These are phyloP conservation scores for Glossophaga mutica DNA, from an alignment of 2,797 vertebrate species.

Conservation along the genomic window DNA sequence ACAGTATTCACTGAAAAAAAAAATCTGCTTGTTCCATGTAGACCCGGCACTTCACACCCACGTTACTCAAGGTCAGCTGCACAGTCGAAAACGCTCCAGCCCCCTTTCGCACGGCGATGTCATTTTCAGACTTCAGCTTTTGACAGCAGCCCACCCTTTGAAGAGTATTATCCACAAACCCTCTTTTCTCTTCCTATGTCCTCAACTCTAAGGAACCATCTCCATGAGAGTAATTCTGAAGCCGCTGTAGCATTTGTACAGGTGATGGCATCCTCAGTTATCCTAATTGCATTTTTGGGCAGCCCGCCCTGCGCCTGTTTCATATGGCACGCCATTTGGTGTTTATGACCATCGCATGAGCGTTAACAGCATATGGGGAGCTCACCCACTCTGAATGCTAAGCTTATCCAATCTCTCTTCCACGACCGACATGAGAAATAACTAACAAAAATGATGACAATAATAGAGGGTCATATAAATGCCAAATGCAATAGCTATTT, in stretches of 20 bases:
- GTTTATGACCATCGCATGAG: slow-evolving; percentile 72
- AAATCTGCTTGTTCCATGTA: neutral
- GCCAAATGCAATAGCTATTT: slow-evolving; percentile 54
- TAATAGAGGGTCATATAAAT: slow-evolving; percentile 64
- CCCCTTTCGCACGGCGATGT: neutral
- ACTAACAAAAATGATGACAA: slow-evolving; percentile 64
- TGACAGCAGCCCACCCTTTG: neutral
- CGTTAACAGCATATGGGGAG: slow-evolving; percentile 51
- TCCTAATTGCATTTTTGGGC: slow-evolving; percentile 80
- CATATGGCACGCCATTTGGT: slow-evolving; percentile 78
- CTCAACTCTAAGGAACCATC: slow-evolving; percentile 62
- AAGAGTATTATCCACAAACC: neutral
- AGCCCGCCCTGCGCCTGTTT: slow-evolving; percentile 72
- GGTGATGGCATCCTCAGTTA: slow-evolving; percentile 75
- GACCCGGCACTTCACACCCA: neutral
- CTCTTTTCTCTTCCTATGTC: slow-evolving; percentile 9
- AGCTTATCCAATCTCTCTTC: slow-evolving; percentile 24
- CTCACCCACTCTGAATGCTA: slow-evolving; percentile 64
- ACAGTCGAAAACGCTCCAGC: neutral
- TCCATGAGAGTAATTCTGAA: slow-evolving; percentile 44
- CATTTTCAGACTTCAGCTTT: neutral
- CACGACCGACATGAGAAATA: slow-evolving; percentile 37
- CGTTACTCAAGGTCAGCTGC: too few species aligned
- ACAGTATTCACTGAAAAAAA: neutral
- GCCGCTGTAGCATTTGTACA: slow-evolving; percentile 37